Base-by-base conservation (phyloP, 2,113 vertebrate species). In the Myrmecophaga tridactyla region DNA sequence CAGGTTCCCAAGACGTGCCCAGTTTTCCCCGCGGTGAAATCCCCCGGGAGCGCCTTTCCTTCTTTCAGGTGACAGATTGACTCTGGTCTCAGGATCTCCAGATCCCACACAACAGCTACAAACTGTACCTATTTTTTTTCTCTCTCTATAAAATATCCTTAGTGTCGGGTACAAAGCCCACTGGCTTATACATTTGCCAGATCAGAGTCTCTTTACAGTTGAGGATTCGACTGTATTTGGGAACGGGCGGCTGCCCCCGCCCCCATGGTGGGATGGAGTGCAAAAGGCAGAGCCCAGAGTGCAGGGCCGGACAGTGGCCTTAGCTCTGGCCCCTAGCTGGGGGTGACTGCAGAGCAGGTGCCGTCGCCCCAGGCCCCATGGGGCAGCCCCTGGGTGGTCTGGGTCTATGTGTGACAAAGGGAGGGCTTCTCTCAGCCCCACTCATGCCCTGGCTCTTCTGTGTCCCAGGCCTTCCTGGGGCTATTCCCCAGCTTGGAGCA, bases 291-390 rank as follows among this genome's bases (percentile, higher is more conserved):
- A 9, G 41, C n/a, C 21, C 0, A 0, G 7, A 41, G 65, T 51
- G 4, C 14, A 0, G 0, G 20, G 43, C 14, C 13, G 39, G 67
- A 25, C 18, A 0, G 13, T 48, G 27, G n/a, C 14, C 17, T 56
- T 29, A 18, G 20, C 15, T 39, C 67, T 27, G 41, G 41, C 60
- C 43, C 90, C 29, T 69, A 7, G 17, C 56, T 7, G 4, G 7
- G 6, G 48, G 48, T 53, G 34, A 25, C 62, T 41, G 29, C 39
- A 23, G 43, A 56, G 2, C 21, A 43, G 63, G 3, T 18, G 53
- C n/a, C 4, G 21, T 9, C 4, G 3, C 11, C 14, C 56, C 5
- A 0, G 4, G 36, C 1, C n/a, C 4, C 27, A 21, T 3, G 29
- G 36, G 18, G 56, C 27, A 60, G 20, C 56, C 56, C 6, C 56